Percentiles rank a stretch among this genome's conserved stretches.
Conservation (phyloP, 2,797 vertebrate species). For the Molossus molossus region DNA sequence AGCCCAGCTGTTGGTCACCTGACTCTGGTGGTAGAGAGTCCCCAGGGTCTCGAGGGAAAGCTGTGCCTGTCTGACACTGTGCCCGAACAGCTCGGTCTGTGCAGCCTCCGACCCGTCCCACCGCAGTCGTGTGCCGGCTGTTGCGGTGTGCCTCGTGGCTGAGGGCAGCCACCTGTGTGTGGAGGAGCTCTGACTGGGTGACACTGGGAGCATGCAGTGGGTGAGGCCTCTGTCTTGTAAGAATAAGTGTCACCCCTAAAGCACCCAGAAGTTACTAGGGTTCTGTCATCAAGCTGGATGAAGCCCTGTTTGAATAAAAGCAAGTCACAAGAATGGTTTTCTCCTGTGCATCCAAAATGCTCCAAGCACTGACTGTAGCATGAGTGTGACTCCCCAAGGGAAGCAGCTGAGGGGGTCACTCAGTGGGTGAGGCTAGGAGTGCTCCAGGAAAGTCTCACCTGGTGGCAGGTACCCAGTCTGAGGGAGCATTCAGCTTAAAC, state of each 20-base stretch:
- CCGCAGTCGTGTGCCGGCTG: rapidly evolving
- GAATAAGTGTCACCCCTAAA: background rate
- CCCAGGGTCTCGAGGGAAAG: background rate
- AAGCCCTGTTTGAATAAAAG: background rate
- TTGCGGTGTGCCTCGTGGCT: too few species aligned
- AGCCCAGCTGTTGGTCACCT: too few species aligned
- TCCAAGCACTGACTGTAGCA: background rate
- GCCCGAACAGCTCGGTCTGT: background rate
- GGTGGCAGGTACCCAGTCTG: background rate
- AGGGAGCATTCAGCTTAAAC: background rate
- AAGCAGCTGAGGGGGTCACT: background rate
- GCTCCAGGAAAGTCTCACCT: background rate
- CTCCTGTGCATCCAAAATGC: background rate
- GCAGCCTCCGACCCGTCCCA: background rate
- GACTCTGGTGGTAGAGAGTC: too few species aligned
- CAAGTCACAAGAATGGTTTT: background rate
- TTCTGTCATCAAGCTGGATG: background rate
- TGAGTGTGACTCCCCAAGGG: background rate
- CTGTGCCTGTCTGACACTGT: background rate
- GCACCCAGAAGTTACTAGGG: background rate
- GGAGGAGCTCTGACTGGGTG: background rate
- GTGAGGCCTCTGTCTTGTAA: background rate
- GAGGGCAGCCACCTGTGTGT: background rate
- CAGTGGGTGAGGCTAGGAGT: rapidly evolving
- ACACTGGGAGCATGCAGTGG: background rate